phyloP scores from a whole-genome alignment of 2,113 vertebrate genomes.

The Petroica traversi region DNA sequence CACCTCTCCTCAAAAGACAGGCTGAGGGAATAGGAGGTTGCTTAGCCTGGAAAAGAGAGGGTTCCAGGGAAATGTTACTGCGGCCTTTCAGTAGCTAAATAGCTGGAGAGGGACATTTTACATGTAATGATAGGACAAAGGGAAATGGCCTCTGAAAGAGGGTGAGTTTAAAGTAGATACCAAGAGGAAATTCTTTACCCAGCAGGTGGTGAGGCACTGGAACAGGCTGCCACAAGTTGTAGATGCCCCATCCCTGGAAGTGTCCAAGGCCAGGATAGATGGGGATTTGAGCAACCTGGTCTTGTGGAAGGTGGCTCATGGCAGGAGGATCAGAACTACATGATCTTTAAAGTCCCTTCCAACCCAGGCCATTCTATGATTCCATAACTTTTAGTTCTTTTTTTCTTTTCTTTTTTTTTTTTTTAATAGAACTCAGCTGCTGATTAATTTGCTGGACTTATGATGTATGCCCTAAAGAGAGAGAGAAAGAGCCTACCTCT shows the following conservation, averaged over 20 bases:
- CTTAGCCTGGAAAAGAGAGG: not conserved
- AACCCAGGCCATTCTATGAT: not conserved
- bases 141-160: not conserved
- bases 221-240: not conserved
- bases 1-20: not conserved
- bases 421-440: not conserved
- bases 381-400: not conserved
- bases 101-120: not conserved
- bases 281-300: not conserved
- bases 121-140: too few relatives aligned
- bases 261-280: not conserved
- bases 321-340: not conserved
- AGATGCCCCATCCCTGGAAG: not conserved
- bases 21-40: not conserved
- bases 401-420: not conserved
- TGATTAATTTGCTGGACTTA: not conserved
- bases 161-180: not conserved
- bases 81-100: not conserved
- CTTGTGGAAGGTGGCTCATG: not conserved
- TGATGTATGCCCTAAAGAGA: not conserved
- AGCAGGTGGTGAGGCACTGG: not conserved
- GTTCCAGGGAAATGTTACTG: not conserved
- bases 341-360: not conserved
- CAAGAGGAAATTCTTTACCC: not conserved
- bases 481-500: not conserved